A percentile compares a stretch with the other conserved stretches of the same genome.
These are phyloP conservation scores for Nudaria mundana DNA, from an alignment of 2,888 invertebrate genomes.

Conservation along the genomic window DNA sequence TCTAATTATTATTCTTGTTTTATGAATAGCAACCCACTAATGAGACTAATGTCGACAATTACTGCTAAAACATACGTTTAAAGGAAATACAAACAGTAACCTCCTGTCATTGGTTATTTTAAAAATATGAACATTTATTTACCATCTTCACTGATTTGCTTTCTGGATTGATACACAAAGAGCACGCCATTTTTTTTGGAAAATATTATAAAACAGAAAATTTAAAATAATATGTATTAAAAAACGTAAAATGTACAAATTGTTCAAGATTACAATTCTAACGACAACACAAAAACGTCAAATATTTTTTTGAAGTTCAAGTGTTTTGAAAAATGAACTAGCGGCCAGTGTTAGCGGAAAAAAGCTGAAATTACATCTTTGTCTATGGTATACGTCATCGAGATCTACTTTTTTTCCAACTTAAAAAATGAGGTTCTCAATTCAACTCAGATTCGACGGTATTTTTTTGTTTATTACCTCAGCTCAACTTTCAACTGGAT, in stretches of 20 bases:
- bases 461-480: no score
- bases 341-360: neutral
- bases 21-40: no score
- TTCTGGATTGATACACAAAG: conserved; percentile 15
- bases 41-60: no score
- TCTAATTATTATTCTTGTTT: no score
- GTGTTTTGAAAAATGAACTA: conserved; percentile 1
- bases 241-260: conserved; percentile 8
- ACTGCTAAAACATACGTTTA: no score
- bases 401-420: neutral
- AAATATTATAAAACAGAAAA: conserved; percentile 7
- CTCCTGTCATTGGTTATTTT: no score
- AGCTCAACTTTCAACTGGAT: no score
- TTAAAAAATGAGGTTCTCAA: neutral
- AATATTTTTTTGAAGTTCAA: neutral
- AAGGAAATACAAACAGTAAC: no score
- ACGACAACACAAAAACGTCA: neutral
- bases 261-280: neutral
- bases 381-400: no score
- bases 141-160: conserved; percentile 19
- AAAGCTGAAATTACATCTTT: neutral
- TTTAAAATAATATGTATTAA: neutral
- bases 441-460: no score
- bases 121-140: conserved; percentile 4
- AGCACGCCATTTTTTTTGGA: conserved; percentile 21